phyloP scores from a whole-genome alignment of 2,113 vertebrate genomes.

The Laterallus jamaicensis region DNA sequence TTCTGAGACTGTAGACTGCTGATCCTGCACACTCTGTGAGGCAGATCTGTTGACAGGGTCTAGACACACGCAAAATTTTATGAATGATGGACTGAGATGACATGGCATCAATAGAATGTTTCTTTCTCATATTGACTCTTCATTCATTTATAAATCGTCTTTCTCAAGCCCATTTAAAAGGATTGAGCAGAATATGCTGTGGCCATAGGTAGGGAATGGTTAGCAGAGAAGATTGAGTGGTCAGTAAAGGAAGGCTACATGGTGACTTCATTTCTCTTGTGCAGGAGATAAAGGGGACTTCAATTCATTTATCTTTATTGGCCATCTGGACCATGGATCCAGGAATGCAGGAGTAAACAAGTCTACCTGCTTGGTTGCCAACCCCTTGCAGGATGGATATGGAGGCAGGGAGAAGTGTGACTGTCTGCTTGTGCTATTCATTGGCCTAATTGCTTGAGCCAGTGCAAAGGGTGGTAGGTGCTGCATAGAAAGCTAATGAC shows the following conservation, averaged over 20 bases:
- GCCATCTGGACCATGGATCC: neutral
- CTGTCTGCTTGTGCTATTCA: neutral
- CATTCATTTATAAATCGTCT: neutral
- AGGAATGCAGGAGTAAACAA: neutral
- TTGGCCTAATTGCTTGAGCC: neutral
- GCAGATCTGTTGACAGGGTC: neutral
- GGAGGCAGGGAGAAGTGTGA: neutral
- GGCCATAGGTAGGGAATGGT: neutral
- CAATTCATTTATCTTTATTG: neutral
- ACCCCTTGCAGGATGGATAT: neutral
- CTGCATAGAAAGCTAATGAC: neutral
- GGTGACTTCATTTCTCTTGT: neutral
- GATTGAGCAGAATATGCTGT: neutral
- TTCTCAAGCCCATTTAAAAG: neutral
- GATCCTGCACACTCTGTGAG: neutral
- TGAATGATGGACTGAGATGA: neutral
- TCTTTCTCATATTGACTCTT: neutral
- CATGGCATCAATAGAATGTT: neutral
- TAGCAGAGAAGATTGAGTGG: neutral
- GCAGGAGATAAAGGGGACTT: neutral
- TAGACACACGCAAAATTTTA: neutral
- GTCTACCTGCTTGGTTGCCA: neutral
- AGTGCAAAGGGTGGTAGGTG: neutral
- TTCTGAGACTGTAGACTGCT: neutral
- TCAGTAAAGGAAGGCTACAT: neutral